phyloP scores from a whole-genome alignment of 2,113 vertebrate genomes.

The Pseudonaja textilis region DNA sequence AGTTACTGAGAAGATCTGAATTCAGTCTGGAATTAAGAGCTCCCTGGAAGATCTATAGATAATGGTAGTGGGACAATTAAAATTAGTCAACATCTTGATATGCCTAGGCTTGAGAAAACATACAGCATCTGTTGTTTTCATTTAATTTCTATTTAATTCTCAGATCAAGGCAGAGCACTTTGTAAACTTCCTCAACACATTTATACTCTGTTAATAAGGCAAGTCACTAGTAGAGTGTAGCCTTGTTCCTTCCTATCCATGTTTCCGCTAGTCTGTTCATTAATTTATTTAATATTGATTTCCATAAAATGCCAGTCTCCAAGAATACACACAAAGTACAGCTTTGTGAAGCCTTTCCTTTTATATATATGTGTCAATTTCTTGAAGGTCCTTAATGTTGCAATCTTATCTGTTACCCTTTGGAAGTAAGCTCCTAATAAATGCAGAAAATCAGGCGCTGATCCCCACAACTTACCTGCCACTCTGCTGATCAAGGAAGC shows the following conservation, averaged over 20 bases:
- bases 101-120: not conserved
- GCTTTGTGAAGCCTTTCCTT: not conserved
- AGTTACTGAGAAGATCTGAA: not conserved
- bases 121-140: not conserved
- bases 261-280: not conserved
- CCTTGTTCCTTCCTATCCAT: not conserved
- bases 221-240: not conserved
- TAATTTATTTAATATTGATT: not conserved
- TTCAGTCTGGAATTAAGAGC: not conserved
- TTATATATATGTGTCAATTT: not conserved
- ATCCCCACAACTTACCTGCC: not conserved
- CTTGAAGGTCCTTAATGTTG: not conserved
- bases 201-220: not conserved
- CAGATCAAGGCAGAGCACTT: not conserved
- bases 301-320: not conserved
- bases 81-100: not conserved
- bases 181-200: not conserved
- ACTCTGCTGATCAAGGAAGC: not conserved
- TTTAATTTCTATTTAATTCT: not conserved
- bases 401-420: not conserved
- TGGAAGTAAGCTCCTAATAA: not conserved
- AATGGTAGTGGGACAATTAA: not conserved
- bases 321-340: not conserved
- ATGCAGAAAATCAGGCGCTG: not conserved
- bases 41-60: not conserved